Evolutionary conservation across 2,797 vertebrate species (phyloP).

Genomic region (Anomalospiza imberbis): DNA sequence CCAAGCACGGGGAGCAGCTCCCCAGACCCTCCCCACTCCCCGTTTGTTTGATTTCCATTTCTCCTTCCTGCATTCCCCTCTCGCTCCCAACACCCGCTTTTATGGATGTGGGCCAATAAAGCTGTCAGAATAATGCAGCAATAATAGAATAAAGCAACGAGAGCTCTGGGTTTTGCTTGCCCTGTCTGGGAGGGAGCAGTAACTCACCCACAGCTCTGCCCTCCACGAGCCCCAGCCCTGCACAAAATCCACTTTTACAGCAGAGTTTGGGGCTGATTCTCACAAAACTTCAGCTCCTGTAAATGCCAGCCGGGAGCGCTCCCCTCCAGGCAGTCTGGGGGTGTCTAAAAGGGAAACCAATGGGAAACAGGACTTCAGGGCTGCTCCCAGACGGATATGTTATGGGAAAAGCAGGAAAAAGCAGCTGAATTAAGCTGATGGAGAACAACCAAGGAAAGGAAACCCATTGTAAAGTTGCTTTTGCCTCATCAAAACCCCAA

Average conservation of each 20-base stretch:
- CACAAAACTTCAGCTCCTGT: neutral
- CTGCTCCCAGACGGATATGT: neutral
- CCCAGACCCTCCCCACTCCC: fast-evolving
- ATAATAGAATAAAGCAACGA: neutral
- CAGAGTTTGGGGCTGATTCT: neutral
- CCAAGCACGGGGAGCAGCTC: neutral
- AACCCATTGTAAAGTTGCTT: fast-evolving
- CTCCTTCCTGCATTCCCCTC: neutral
- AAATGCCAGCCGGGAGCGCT: no score
- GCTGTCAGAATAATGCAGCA: neutral
- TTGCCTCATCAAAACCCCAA: neutral
- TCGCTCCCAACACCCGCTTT: neutral
- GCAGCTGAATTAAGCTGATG: neutral
- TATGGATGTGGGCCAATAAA: neutral
- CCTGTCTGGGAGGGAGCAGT: fast-evolving
- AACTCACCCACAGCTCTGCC: neutral
- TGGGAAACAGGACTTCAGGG: fast-evolving
- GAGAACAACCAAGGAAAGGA: neutral
- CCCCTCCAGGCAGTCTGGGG: fast-evolving
- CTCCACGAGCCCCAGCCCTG: neutral
- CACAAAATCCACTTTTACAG: neutral
- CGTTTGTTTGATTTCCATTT: neutral
- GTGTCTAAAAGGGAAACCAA: neutral
- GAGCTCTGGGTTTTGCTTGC: neutral
- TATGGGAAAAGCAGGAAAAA: fast-evolving